Percentiles rank a stretch among this genome's conserved stretches.
These are phyloP conservation scores for Nasalis larvatus DNA, from an alignment of 2,113 vertebrate genomes.

Conservation along the genomic window DNA sequence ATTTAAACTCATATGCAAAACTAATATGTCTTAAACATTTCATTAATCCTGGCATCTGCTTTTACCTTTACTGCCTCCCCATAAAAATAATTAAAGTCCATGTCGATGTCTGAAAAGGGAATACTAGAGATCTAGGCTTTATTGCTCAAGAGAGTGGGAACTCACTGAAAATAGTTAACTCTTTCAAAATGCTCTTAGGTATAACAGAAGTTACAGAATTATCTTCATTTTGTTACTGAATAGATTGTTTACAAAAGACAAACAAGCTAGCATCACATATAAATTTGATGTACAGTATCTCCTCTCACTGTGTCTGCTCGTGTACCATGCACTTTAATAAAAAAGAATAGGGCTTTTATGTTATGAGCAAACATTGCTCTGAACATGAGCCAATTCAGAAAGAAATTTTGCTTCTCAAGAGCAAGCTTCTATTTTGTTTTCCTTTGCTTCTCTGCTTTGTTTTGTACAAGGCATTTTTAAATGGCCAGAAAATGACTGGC, in stretches of 20 bases:
- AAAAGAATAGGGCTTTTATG: neutral
- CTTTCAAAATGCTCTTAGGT: neutral
- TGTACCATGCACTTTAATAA: neutral
- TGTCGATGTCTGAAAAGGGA: neutral
- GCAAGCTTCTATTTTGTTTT: neutral
- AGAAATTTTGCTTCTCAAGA: neutral
- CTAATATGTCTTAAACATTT: neutral
- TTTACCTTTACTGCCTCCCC: neutral
- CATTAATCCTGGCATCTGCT: neutral
- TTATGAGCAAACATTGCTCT: neutral
- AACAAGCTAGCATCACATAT: neutral
- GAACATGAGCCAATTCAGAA: neutral
- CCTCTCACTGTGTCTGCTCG: neutral
- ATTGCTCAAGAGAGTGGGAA: neutral
- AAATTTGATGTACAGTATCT: neutral
- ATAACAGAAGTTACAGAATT: neutral
- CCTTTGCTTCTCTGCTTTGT: neutral
- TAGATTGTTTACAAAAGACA: neutral
- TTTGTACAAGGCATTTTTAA: neutral
- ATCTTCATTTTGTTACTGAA: neutral
- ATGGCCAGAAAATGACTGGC: neutral
- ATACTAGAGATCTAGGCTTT: neutral
- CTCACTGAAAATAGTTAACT: neutral
- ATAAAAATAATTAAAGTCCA: neutral
- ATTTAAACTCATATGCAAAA: neutral